Conservation (phyloP, 2,113 vertebrate genomes). For the Pelecanus crispus region DNA sequence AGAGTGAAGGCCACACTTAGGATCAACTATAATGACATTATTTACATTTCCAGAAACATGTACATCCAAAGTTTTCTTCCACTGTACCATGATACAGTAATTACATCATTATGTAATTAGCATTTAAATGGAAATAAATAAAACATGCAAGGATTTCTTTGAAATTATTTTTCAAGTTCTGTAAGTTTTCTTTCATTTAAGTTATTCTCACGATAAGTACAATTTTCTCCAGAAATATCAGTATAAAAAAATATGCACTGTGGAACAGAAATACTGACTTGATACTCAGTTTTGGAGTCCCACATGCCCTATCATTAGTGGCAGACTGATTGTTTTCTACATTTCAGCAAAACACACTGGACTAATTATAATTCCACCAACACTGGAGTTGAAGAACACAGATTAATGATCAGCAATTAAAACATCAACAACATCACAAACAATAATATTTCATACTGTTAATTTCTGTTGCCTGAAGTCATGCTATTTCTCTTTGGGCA, state of each 20-base stretch:
- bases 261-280: constrained; percentile 6
- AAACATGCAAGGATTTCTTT: not conserved
- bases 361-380: constrained; percentile 61
- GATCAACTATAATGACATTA: not conserved
- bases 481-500: constrained; percentile 41
- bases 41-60: not conserved
- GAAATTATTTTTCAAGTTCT: not conserved
- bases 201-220: not conserved
- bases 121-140: not conserved
- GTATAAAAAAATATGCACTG: not conserved
- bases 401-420: constrained; percentile 65
- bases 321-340: constrained; percentile 57
- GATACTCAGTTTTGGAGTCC: constrained; percentile 13
- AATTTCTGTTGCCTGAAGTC: constrained; percentile 60
- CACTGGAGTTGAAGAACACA: constrained; percentile 36
- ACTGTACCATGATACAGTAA: not conserved
- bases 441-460: constrained; percentile 60
- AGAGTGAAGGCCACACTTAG: not conserved
- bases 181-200: not conserved
- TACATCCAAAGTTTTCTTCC: not conserved
- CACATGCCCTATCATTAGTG: constrained; percentile 47
- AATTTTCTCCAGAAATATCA: constrained; percentile 6
- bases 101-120: not conserved
- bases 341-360: constrained; percentile 51
- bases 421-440: constrained; percentile 59